Evolutionary conservation across 2,797 vertebrate species (phyloP).

Genomic region (Odontamblyopus rebecca): DNA sequence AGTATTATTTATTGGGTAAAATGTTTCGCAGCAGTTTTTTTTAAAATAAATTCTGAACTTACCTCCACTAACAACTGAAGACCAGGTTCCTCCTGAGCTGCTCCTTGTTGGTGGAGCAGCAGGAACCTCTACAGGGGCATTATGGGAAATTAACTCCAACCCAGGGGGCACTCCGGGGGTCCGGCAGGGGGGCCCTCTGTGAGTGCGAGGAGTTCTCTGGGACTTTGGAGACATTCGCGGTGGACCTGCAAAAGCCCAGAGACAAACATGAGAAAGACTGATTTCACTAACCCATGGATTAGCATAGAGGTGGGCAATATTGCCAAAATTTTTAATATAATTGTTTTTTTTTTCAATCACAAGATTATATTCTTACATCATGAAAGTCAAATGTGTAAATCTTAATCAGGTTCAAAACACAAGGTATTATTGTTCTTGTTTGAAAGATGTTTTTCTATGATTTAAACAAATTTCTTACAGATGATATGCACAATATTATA

Average conservation of each 20-base stretch:
- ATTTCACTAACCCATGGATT: conserved; percentile 1
- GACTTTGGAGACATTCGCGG: conserved; percentile 99
- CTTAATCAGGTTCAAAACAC: no score
- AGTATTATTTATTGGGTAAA: no score
- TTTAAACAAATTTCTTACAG: not conserved
- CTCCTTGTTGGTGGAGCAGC: conserved; percentile 85
- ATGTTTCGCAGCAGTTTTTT: no score
- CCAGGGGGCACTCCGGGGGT: conserved; percentile 85
- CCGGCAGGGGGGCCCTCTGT: conserved; percentile 90
- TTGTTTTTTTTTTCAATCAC: no score
- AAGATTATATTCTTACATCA: no score
- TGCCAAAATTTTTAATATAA: not conserved
- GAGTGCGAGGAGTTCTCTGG: conserved; percentile 92
- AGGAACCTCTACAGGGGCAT: conserved; percentile 84
- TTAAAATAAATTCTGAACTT: conserved; percentile 3
- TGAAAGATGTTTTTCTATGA: not conserved
- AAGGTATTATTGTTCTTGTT: no score
- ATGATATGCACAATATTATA: not conserved
- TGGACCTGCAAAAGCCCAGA: conserved; percentile 80
- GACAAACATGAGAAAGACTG: conserved; percentile 14
- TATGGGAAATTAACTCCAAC: conserved; percentile 91
- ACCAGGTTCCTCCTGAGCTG: conserved; percentile 96
- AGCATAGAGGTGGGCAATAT: not conserved
- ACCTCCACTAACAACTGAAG: conserved; percentile 98
- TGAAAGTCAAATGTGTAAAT: no score